phyloP scores from a whole-genome alignment of 1,140 invertebrate species.

The Sycobia sp. region DNA sequence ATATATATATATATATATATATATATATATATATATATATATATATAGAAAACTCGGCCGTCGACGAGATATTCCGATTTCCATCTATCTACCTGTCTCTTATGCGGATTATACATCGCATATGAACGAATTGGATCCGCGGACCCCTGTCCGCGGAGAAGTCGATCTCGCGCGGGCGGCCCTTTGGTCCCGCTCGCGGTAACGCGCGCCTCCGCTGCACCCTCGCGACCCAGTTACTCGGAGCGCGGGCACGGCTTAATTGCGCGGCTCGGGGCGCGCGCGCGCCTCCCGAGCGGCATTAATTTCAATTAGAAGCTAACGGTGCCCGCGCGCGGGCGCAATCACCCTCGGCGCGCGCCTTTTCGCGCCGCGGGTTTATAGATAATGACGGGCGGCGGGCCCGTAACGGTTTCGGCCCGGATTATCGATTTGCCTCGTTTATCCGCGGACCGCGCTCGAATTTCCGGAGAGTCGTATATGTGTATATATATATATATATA shows the following conservation, averaged over 20 bases:
- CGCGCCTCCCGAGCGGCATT: neutral
- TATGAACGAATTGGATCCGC: too few species aligned
- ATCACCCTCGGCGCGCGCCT: conserved; percentile 22
- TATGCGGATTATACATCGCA: too few species aligned
- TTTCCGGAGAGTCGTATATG: too few species aligned
- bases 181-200: neutral
- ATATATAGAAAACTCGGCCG: too few species aligned
- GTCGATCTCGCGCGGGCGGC: neutral
- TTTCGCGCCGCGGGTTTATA: neutral
- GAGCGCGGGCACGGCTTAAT: neutral
- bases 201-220: too few species aligned
- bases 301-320: conserved; percentile 29
- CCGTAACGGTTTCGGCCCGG: conserved; percentile 10
- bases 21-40: too few species aligned
- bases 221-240: conserved; percentile 1
- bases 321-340: conserved; percentile 7
- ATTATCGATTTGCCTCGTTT: conserved; percentile 7
- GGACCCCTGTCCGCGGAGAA: too few species aligned
- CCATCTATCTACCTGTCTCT: too few species aligned
- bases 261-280: neutral
- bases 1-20: too few species aligned
- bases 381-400: conserved; percentile 1
- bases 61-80: too few species aligned
- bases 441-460: neutral
- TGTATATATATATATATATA: too few species aligned